Evolutionary conservation across 2,888 invertebrate genomes (phyloP), one percentile per base, ranked within the genome.

Genomic region (Ischnura elegans): DNA sequence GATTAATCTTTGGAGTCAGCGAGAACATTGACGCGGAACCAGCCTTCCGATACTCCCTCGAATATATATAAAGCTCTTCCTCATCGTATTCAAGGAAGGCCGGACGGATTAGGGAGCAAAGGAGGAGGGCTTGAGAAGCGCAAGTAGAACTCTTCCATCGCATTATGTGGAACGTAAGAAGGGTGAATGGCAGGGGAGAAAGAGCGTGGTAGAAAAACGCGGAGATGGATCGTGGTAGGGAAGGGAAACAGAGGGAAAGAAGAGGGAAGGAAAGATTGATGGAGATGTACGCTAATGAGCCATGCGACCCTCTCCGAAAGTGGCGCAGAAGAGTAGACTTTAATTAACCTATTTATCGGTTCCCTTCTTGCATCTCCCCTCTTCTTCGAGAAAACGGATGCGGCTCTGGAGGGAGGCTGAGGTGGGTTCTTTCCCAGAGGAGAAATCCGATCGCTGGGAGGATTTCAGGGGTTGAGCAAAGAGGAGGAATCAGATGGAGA

Each of bases 261-360:
- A 0, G 86, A 43, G 86, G 85, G 46, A 0, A 46, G 46, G n/a
- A 21, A 55, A 87, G 55, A 42, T 55, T 51, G 87, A 87, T 29
- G 87, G 51, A 36, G n/a, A 87, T 87, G 87, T 46, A 47, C 47
- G 87, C 16, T 47, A 87, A 47, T 47, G 87, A 87, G 47, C n/a
- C 87, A 87, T 87, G 47, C 87, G 87, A 87, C 36, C 55, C 42
- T 51, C 51, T 19, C 21, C 2, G 87, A 51, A 87, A 87, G 87
- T 42, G 55, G 87, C 51, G 25, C 87, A 42, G 87, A 55, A 47
- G 87, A 29, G 29, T 29, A 29, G 87, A 51, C 16, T 51, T 87
- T 87, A 87, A 87, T 87, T 87, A 87, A 87, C 87, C 87, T 87
- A 55, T 87, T 87, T 87, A 61, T 36, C 55, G 87, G 51, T 55